Conservation (phyloP, 2,888 invertebrate genomes). For the Sminthurinus aureus region DNA sequence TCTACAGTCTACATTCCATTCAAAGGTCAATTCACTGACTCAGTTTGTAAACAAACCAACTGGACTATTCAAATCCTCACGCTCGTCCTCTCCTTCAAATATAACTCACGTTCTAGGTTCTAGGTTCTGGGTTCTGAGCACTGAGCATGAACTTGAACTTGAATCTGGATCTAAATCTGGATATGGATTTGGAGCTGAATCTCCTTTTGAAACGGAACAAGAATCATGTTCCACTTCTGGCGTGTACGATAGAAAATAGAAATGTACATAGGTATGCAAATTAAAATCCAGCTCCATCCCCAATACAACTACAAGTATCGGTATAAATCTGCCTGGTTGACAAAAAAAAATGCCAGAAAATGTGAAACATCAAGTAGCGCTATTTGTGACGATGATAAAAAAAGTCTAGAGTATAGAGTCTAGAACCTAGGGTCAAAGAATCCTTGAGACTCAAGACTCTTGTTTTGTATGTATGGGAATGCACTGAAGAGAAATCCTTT, state of each 20-base stretch:
- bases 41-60: not conserved
- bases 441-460: not conserved
- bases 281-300: too few species aligned
- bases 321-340: not conserved
- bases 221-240: too few species aligned
- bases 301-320: too few species aligned
- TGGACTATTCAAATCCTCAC: not conserved
- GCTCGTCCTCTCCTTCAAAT: not conserved
- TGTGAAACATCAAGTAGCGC: not conserved
- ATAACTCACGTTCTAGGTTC: too few species aligned
- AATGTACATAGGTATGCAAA: too few species aligned
- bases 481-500: not conserved
- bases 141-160: not conserved
- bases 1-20: too few species aligned
- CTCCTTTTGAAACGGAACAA: too few species aligned
- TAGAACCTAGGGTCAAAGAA: too few species aligned
- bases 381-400: too few species aligned
- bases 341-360: not conserved
- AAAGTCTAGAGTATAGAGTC: too few species aligned
- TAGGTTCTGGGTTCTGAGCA: too few species aligned
- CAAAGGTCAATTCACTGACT: conserved; percentile 6
- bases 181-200: not conserved
- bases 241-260: too few species aligned
- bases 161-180: not conserved
- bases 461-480: not conserved